Conservation (phyloP, 2,797 vertebrate genomes). For the Brachyrhaphis roseni region DNA sequence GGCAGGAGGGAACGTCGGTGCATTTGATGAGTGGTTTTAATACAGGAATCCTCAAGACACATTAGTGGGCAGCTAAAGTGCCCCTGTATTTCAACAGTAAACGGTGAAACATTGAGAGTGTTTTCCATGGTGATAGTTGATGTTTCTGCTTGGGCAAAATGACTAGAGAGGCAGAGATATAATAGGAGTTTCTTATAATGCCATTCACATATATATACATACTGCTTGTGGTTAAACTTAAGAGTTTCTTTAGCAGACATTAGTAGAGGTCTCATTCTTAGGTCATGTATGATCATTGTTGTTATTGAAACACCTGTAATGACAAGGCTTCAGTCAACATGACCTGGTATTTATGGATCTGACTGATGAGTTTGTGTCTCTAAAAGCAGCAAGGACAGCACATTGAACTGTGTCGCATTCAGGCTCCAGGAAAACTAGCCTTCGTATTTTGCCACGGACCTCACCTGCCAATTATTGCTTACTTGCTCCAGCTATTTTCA, state of each 20-base stretch:
- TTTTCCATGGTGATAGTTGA: conserved; percentile 66
- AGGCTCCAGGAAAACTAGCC: neutral
- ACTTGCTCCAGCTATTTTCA: neutral
- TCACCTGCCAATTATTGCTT: neutral
- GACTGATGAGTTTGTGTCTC: neutral
- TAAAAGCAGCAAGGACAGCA: neutral
- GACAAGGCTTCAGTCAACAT: neutral
- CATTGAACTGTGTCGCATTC: neutral
- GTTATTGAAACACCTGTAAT: neutral
- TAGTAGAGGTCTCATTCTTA: conserved; percentile 55
- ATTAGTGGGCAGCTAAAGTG: neutral
- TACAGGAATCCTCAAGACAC: conserved; percentile 37
- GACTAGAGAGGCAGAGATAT: conserved; percentile 40
- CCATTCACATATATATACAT: conserved; percentile 48
- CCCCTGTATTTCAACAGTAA: conserved; percentile 41
- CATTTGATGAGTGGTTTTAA: neutral
- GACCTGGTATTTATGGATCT: neutral
- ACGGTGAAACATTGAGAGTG: conserved; percentile 60
- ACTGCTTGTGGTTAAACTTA: conserved; percentile 57
- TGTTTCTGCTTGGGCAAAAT: conserved; percentile 59
- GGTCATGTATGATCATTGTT: conserved; percentile 32
- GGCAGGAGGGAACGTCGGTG: neutral
- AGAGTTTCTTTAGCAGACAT: conserved; percentile 53
- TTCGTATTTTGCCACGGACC: neutral
- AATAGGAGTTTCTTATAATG: conserved; percentile 46